Evolutionary conservation across 2,797 vertebrate species (phyloP).

Genomic region (Lates japonicus): DNA sequence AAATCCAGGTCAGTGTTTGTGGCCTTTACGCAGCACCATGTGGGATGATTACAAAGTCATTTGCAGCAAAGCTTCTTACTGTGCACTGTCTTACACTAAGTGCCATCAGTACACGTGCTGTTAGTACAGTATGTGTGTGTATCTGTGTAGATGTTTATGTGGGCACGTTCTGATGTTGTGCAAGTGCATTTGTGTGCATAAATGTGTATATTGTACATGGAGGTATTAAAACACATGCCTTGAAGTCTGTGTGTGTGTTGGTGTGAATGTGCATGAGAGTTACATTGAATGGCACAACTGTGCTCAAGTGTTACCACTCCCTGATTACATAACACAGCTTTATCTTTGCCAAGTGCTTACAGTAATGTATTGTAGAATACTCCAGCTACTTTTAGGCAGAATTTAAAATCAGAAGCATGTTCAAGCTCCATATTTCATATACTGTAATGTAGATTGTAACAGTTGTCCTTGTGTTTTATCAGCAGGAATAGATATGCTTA

Average conservation of each 20-base stretch:
- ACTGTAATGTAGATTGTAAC: background rate
- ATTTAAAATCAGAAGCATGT: background rate
- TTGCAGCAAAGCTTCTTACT: slow-evolving; percentile 48
- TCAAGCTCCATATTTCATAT: slow-evolving; percentile 4
- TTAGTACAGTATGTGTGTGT: slow-evolving; percentile 10
- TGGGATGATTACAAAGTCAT: slow-evolving; percentile 46
- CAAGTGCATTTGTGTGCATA: background rate
- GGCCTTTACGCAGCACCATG: slow-evolving; percentile 37
- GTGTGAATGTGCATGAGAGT: too few species aligned
- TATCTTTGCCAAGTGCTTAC: slow-evolving; percentile 17
- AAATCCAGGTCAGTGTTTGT: slow-evolving; percentile 39
- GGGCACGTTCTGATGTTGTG: background rate
- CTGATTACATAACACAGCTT: slow-evolving; percentile 43
- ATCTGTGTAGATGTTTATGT: slow-evolving; percentile 1
- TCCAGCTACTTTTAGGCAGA: background rate
- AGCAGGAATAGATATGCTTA: background rate
- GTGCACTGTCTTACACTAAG: background rate
- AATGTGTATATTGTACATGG: background rate
- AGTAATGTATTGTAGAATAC: background rate
- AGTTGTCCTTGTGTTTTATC: background rate
- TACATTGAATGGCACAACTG: too few species aligned
- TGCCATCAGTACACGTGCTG: slow-evolving; percentile 15
- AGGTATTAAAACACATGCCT: background rate
- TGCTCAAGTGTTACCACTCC: background rate
- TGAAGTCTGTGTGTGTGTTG: background rate